phyloP scores from a whole-genome alignment of 2,113 vertebrate species.

The Serinus canaria region DNA sequence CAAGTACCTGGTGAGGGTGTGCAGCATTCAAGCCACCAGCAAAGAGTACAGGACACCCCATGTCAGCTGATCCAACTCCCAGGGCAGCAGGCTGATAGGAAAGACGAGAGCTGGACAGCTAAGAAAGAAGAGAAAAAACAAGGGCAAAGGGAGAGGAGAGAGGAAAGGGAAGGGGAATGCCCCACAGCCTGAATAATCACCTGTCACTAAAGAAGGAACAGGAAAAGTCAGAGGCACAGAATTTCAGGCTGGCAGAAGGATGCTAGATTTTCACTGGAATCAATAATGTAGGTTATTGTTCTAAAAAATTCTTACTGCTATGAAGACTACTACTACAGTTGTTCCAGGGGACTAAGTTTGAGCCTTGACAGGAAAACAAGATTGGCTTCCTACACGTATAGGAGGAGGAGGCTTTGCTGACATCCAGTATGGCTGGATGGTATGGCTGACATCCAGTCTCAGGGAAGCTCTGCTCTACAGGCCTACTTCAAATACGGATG shows the following conservation, averaged over 20 bases:
- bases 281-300: not conserved
- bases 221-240: not conserved
- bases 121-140: constrained; percentile 71
- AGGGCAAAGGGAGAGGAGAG: constrained; percentile 58
- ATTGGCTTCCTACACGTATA: not conserved
- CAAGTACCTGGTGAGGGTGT: constrained; percentile 89
- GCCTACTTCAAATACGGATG: not conserved
- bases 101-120: constrained; percentile 93
- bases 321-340: not conserved
- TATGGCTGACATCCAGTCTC: not conserved
- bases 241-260: not conserved
- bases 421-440: not conserved
- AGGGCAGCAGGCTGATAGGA: constrained; percentile 87
- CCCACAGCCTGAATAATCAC: constrained; percentile 9
- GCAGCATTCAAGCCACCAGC: constrained; percentile 80
- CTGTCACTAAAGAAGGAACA: not conserved
- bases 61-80: constrained; percentile 84
- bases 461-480: not conserved
- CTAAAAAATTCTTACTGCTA: not conserved
- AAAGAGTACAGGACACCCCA: constrained; percentile 83
- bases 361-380: not conserved
- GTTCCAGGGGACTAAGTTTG: not conserved
- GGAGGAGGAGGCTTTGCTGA: not conserved
- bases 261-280: not conserved
- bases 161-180: constrained; percentile 23